phyloP scores from a whole-genome alignment of 1,140 invertebrate species.

The Drosophila aff. region DNA sequence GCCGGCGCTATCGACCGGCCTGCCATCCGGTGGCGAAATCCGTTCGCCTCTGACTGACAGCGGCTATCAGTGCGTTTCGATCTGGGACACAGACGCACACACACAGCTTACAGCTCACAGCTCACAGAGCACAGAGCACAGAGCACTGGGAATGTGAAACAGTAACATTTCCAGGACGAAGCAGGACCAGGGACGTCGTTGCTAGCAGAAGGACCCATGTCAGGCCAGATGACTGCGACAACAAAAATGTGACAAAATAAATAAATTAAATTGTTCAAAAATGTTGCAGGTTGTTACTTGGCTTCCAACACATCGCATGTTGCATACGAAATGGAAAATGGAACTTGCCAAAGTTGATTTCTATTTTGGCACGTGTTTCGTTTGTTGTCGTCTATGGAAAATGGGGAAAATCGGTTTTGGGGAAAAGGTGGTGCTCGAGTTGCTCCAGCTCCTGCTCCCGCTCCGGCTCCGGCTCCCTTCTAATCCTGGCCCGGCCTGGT shows the following conservation, averaged over 20 bases:
- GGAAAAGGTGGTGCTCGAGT: conserved; percentile 17
- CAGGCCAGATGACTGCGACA: conserved; percentile 67
- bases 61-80: conserved; percentile 79
- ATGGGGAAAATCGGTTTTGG: conserved; percentile 2
- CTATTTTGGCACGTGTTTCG: conserved; percentile 67
- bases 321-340: conserved; percentile 71
- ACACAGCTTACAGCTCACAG: not conserved
- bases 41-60: conserved; percentile 72
- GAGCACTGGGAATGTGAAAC: conserved; percentile 8
- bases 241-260: conserved; percentile 75
- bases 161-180: conserved; percentile 10
- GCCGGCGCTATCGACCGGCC: conserved; percentile 46
- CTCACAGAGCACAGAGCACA: not conserved
- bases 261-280: conserved; percentile 80
- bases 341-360: conserved; percentile 77
- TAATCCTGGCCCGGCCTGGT: not conserved
- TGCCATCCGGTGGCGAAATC: conserved; percentile 56
- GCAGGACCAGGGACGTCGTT: not conserved
- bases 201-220: conserved; percentile 60
- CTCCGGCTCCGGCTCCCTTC: not conserved
- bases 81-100: conserved; percentile 32
- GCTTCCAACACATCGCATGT: conserved; percentile 63
- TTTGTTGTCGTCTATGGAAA: conserved; percentile 12
- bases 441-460: not conserved
- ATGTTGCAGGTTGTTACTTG: conserved; percentile 66